Evolutionary conservation across 2,888 invertebrate genomes (phyloP).

Genomic region (Cosmorhoe ocellata): DNA sequence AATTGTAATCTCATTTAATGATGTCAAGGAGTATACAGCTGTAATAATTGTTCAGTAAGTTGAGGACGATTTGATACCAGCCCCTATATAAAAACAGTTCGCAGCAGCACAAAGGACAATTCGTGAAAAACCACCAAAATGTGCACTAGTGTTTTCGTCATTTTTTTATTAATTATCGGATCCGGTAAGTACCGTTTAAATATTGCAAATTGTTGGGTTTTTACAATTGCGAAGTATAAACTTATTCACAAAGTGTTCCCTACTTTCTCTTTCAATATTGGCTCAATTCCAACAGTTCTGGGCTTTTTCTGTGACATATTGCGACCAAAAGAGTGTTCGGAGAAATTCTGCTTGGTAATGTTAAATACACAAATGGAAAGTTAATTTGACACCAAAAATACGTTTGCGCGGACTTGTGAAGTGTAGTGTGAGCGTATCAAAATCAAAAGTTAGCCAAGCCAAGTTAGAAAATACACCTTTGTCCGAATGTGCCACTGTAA

Average conservation of each 20-base stretch:
- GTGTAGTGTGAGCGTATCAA: too few relatives aligned
- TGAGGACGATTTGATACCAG: conserved; percentile 59
- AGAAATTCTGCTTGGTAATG: too few relatives aligned
- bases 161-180: conserved; percentile 33
- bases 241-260: conserved; percentile 1
- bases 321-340: background rate
- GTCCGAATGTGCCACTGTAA: conserved; percentile 9
- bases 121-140: conserved; percentile 58
- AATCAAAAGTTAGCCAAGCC: too few relatives aligned
- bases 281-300: conserved; percentile 3
- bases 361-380: too few relatives aligned
- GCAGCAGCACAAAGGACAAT: conserved; percentile 46
- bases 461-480: too few relatives aligned
- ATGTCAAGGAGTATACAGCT: conserved; percentile 57
- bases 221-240: background rate
- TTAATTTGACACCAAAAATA: too few relatives aligned
- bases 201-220: background rate
- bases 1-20: conserved; percentile 44
- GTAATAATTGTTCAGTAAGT: too few relatives aligned
- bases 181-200: conserved; percentile 36
- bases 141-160: conserved; percentile 47
- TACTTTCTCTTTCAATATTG: conserved; percentile 27
- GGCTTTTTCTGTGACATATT: conserved; percentile 1
- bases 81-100: conserved; percentile 66
- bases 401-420: too few relatives aligned